Conservation (phyloP, 92 coral and sea anemone species). For the Ricordea florida region DNA sequence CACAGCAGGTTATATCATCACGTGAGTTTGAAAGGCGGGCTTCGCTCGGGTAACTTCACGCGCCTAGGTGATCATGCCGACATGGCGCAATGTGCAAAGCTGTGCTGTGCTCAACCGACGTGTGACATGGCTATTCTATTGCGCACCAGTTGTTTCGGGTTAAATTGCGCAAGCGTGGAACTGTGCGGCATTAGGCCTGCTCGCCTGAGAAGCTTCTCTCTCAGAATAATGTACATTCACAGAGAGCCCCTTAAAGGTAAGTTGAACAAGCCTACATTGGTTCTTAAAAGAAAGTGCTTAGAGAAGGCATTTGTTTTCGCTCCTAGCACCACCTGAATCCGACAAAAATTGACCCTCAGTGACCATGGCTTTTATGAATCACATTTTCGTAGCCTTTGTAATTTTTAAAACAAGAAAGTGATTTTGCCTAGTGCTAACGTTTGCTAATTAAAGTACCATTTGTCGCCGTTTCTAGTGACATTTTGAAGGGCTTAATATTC, state of each 20-base stretch:
- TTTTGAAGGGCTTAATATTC: too few species aligned
- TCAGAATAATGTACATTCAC: constrained; percentile 73
- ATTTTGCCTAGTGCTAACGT: too few species aligned
- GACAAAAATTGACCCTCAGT: too few species aligned
- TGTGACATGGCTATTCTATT: constrained; percentile 93
- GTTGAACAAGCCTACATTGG: neutral
- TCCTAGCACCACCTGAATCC: too few species aligned
- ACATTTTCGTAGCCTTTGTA: too few species aligned
- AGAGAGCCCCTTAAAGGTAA: constrained; percentile 45
- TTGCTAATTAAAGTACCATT: too few species aligned
- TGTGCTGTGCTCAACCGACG: constrained; percentile 71
- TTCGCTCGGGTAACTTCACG: constrained; percentile 79
- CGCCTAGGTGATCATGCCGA: constrained; percentile 77
- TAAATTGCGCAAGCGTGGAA: constrained; percentile 63
- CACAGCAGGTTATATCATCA: constrained; percentile 80
- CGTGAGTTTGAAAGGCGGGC: constrained; percentile 90
- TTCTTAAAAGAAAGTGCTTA: too few species aligned
- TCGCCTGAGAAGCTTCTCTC: constrained; percentile 66
- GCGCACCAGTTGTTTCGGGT: constrained; percentile 84
- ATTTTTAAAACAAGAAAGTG: too few species aligned
- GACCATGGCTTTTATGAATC: too few species aligned
- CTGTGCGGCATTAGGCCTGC: constrained; percentile 86
- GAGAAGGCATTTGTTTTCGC: too few species aligned
- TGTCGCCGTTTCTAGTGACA: too few species aligned
- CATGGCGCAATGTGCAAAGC: constrained; percentile 80